Conservation (phyloP, 2,888 invertebrate species). For the Heteromyza rotundicornis region DNA sequence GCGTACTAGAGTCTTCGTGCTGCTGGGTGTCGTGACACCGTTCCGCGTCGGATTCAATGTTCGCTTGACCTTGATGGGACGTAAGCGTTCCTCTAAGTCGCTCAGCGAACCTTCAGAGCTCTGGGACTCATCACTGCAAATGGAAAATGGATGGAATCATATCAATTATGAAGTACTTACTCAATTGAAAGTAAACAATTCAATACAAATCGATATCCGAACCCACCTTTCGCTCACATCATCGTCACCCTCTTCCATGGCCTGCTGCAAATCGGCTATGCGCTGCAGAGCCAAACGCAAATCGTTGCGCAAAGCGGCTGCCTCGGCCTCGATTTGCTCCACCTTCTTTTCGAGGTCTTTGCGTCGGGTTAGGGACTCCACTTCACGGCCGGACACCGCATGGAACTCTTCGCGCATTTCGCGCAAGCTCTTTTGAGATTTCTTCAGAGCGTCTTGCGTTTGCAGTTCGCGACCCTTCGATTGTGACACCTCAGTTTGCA, state of each 20-base stretch:
- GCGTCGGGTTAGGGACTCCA: conserved; percentile 75
- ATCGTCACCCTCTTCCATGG: conserved; percentile 82
- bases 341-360: conserved; percentile 79
- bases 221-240: conserved; percentile 62
- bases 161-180: neutral
- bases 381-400: conserved; percentile 73
- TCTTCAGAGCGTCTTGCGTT: conserved; percentile 79
- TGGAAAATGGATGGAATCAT: neutral
- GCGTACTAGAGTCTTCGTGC: conserved; percentile 56
- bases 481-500: conserved; percentile 74
- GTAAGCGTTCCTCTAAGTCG: conserved; percentile 60
- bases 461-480: conserved; percentile 76
- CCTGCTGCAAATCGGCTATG: conserved; percentile 90
- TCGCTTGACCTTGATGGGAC: conserved; percentile 55
- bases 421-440: conserved; percentile 73
- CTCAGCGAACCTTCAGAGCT: conserved; percentile 57
- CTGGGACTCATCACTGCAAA: conserved; percentile 48
- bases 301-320: conserved; percentile 77
- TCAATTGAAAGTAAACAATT: neutral
- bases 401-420: conserved; percentile 83
- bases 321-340: conserved; percentile 74
- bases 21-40: conserved; percentile 38
- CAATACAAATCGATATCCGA: no score
- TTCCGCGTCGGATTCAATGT: conserved; percentile 46
- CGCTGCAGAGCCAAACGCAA: conserved; percentile 86